Evolutionary conservation across 2,113 vertebrate species (phyloP), one percentile per base, ranked within the genome.

Genomic region (Archocentrus centrarchus): DNA sequence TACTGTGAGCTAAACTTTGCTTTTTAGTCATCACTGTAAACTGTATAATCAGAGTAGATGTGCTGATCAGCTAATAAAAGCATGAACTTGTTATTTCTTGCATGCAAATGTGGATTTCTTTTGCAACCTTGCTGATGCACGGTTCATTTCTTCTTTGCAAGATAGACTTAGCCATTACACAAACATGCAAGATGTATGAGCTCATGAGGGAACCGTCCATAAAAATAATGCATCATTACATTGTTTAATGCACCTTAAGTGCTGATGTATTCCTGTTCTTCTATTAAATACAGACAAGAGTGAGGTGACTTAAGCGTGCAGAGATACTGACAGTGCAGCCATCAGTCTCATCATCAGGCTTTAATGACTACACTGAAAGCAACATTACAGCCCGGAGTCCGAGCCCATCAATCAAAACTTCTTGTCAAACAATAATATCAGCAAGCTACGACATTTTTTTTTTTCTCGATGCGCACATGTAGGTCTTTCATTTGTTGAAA

Each of bases 191-290:
- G 80, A 89, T 84, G 80, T 10, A 78, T 84, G 77, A 90, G 73
- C 79, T 89, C 41, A 82, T 75, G 61, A 60, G 64, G 80, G 32
- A 82, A 78, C 39, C 53, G 6, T 3, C 81, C 50, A 81, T 87
- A 76, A 86, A 85, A 88, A 89, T 81, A 83, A 89, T 81, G 86
- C 81, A 89, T 80, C 87, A 84, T 78, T 61, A 80, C 73, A 73
- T 50, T 84, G 82, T 91, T 89, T 90, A 91, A 91, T 91, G 93
- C 76, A 62, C 86, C 70, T n/a, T 90, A 91, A 94, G 92, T 94
- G 91, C 94, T 90, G 86, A 89, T 88, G 75, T 63, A 60, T 79
- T 32, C 75, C 22, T 27, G 55, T 39, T 84, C 87, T 86, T 82
- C 89, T 90, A 81, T 89, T 94, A 92, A 90, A 91, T 87, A 92